Base-by-base conservation (phyloP, 2,113 vertebrate genomes). In the Stomatorhinus ivindoensis region DNA sequence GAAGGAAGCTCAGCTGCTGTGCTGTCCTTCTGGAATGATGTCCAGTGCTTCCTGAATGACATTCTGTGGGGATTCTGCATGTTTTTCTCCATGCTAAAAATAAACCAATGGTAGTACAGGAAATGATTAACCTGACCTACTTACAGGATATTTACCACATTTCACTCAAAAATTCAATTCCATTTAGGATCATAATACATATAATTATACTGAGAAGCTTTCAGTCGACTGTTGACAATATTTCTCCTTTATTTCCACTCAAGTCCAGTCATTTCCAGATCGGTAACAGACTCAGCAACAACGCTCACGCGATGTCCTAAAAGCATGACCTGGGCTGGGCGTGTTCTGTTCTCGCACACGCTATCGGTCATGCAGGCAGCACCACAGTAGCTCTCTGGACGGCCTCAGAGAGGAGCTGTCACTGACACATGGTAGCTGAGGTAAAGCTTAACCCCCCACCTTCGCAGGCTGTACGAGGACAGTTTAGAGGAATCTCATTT, bases 71-170 rank as follows among this genome's bases (percentile, higher is more conserved):
- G 27, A 2, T 87, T 21, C 50, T 39, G 50, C 50, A 51, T 53
- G n/a, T 24, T 35, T n/a, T 87, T 55, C 48, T 87, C 48, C 3
- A 2, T 17, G 48, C 85, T 53, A 50, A 87, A 31, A 17, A 87
- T 53, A 53, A 53, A 21, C 85, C 27, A 87, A 87, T 53, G 85
- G 47, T 24, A 27, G 47, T 21, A 48, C 48, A 31, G 48, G 85
- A 87, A 51, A 53, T 53, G 85, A 87, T 87, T 53, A 87, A 87
- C 85, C 50, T 87, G 85, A 87, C 85, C 85, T 87, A 87, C 85
- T 87, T 87, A 87, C 27, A 87, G 85, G 85, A 51, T 53, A 35
- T 87, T 87, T 53, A 87, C 50, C 85, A 55, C 50, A 87, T 24
- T 31, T 51, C 50, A 39, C 85, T 53, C 85, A 87, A 55, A 87